phyloP scores from a whole-genome alignment of 2,797 vertebrate genomes.

The Salmo trutta region DNA sequence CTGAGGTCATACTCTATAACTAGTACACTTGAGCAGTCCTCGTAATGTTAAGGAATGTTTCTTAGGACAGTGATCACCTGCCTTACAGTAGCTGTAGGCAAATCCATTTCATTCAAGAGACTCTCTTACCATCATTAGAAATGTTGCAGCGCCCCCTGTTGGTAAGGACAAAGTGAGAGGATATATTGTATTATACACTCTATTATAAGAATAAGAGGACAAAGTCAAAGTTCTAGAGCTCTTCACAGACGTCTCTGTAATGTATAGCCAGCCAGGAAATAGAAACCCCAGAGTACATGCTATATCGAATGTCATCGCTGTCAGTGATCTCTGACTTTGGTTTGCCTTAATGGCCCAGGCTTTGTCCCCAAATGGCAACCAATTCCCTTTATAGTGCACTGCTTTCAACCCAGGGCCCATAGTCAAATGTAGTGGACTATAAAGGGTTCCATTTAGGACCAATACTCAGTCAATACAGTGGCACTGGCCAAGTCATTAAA shows the following conservation, averaged over 20 bases:
- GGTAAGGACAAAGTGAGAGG: slow-evolving; percentile 35
- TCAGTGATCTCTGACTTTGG: slow-evolving; percentile 35
- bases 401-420: no score
- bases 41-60: background rate
- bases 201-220: no score
- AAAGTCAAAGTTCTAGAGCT: slow-evolving; percentile 32
- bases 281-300: slow-evolving; percentile 43
- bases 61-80: background rate
- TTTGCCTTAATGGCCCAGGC: slow-evolving; percentile 30
- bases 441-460: background rate
- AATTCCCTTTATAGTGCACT: background rate
- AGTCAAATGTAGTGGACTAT: background rate
- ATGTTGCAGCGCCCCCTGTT: slow-evolving; percentile 76
- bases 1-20: no score
- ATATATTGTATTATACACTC: no score
- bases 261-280: slow-evolving; percentile 28
- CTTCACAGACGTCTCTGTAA: slow-evolving; percentile 38
- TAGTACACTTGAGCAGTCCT: background rate
- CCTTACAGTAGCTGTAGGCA: background rate
- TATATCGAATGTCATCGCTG: slow-evolving; percentile 40
- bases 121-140: slow-evolving; percentile 46
- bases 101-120: background rate
- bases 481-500: slow-evolving; percentile 32
- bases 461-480: slow-evolving; percentile 33
- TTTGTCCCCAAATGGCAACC: background rate